A percentile compares a stretch with the other conserved stretches of the same genome.
phyloP scores from a whole-genome alignment of 2,113 vertebrate species.

The Bubo bubo region DNA sequence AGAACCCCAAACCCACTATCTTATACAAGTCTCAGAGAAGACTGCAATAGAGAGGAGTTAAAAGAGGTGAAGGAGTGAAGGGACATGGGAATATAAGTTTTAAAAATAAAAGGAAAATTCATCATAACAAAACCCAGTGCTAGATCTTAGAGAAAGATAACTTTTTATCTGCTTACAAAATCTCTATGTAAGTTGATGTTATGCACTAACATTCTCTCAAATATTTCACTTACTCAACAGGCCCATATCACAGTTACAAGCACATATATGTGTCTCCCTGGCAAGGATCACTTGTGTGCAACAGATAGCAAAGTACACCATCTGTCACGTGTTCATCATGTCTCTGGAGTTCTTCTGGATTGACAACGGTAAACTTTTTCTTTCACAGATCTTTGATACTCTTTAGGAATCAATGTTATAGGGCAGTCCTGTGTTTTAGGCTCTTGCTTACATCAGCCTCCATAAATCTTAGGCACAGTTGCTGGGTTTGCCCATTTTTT shows the following conservation, averaged over 20 bases:
- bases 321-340: background rate
- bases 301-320: background rate
- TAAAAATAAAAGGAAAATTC: background rate
- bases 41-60: background rate
- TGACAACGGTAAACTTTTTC: background rate
- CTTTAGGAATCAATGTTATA: background rate
- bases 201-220: background rate
- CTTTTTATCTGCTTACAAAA: background rate
- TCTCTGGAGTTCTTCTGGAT: background rate
- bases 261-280: background rate
- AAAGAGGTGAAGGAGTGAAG: background rate
- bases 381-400: background rate
- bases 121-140: background rate
- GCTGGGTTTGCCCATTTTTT: background rate
- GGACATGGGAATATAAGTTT: background rate
- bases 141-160: background rate
- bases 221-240: background rate
- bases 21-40: background rate
- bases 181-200: background rate
- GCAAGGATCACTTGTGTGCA: background rate
- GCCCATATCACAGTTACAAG: background rate
- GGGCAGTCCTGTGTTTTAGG: background rate
- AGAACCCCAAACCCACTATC: background rate
- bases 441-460: background rate
- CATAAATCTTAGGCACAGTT: background rate